Conservation (phyloP, 2,888 invertebrate genomes). For the Pardosa pseudoannulata region DNA sequence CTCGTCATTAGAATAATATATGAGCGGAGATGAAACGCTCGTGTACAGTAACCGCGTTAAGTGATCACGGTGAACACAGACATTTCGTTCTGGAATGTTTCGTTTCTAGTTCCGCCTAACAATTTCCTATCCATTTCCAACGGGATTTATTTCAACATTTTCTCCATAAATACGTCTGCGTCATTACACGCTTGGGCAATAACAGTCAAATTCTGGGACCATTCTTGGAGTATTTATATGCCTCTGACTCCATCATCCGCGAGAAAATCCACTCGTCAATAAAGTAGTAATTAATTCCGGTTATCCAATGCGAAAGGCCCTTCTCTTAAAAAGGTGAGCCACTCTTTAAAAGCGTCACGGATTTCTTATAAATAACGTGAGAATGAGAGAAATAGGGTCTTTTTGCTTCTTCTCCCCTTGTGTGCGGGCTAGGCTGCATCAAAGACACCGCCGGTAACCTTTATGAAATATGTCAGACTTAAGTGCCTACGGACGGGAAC, state of each 20-base stretch:
- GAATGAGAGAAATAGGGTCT: slow-evolving; percentile 43
- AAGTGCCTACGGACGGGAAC: slow-evolving; percentile 13
- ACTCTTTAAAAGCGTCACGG: slow-evolving; percentile 47
- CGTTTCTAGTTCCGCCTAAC: neutral
- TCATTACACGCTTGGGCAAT: slow-evolving; percentile 40
- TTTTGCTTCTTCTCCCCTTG: slow-evolving; percentile 22
- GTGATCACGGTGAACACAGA: no score
- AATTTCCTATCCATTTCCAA: neutral
- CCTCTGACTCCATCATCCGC: slow-evolving; percentile 10
- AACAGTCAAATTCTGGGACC: slow-evolving; percentile 41
- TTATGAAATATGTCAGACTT: slow-evolving; percentile 62
- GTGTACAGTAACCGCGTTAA: no score
- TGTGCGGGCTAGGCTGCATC: slow-evolving; percentile 13
- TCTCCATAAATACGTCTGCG: slow-evolving; percentile 7
- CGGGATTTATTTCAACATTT: slow-evolving; percentile 11
- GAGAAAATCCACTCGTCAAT: slow-evolving; percentile 37
- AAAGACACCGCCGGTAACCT: slow-evolving; percentile 48
- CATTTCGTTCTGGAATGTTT: no score
- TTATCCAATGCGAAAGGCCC: neutral
- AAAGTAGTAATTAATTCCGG: slow-evolving; percentile 60
- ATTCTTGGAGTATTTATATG: slow-evolving; percentile 53
- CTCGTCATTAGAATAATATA: no score
- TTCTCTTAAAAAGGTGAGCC: slow-evolving; percentile 11
- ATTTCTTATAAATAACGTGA: slow-evolving; percentile 67
- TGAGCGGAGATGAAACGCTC: no score